Conservation (phyloP, 2,888 invertebrate species). For the Eupithecia dodoneata region DNA sequence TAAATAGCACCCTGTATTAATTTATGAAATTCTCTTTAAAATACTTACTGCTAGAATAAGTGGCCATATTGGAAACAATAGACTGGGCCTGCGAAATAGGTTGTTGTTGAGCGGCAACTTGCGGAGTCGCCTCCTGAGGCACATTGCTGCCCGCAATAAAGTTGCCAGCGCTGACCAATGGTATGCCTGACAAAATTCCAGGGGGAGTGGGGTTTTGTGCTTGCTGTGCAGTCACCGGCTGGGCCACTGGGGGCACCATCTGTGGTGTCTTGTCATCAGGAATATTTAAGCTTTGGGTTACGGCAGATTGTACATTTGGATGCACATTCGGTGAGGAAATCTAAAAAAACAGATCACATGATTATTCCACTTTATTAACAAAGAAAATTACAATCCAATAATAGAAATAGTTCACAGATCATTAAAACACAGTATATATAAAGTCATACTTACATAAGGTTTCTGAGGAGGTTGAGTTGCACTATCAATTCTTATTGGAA, state of each 20-base stretch:
- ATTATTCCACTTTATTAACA: neutral
- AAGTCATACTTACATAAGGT: conserved; percentile 46
- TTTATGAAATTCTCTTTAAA: neutral
- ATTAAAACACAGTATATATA: conserved; percentile 39
- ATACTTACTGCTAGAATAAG: conserved; percentile 80
- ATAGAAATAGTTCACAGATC: neutral
- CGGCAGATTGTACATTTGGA: conserved; percentile 43
- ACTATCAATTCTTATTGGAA: conserved; percentile 90
- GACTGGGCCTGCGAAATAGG: conserved; percentile 66
- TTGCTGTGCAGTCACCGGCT: conserved; percentile 47
- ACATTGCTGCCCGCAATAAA: conserved; percentile 49
- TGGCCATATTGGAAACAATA: conserved; percentile 76
- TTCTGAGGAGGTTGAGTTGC: conserved; percentile 47
- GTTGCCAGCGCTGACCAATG: conserved; percentile 77
- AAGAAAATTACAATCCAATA: too few species aligned
- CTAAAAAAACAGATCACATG: conserved; percentile 50
- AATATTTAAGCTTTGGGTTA: conserved; percentile 63
- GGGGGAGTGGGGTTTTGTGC: conserved; percentile 68
- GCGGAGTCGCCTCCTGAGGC: conserved; percentile 37
- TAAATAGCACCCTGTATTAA: neutral
- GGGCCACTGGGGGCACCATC: conserved; percentile 45
- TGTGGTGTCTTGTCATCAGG: conserved; percentile 66
- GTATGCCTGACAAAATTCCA: conserved; percentile 77
- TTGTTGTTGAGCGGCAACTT: conserved; percentile 48
- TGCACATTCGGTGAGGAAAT: conserved; percentile 54